phyloP scores from a whole-genome alignment of 1,140 invertebrate genomes.

The Bombus balteatus region DNA sequence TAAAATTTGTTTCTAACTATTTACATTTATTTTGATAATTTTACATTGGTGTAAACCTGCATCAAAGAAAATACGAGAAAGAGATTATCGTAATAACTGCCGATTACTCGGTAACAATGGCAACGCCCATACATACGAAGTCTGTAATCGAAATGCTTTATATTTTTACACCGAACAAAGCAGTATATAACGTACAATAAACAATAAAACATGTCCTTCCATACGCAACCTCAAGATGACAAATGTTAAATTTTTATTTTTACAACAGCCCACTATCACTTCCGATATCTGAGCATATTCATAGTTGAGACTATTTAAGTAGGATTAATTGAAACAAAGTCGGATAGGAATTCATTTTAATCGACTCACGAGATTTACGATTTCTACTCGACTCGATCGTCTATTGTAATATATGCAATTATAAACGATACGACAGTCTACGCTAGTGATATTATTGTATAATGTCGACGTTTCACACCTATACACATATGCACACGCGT shows the following conservation, averaged over 20 bases:
- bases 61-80: constrained; percentile 64
- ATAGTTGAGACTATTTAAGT: constrained; percentile 68
- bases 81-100: constrained; percentile 65
- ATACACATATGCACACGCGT: neutral
- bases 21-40: no score
- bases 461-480: constrained; percentile 46
- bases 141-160: constrained; percentile 80
- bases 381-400: constrained; percentile 68
- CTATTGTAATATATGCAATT: constrained; percentile 68
- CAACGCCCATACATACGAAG: constrained; percentile 66
- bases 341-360: constrained; percentile 67
- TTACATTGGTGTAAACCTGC: constrained; percentile 57
- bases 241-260: constrained; percentile 79
- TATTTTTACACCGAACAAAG: constrained; percentile 80
- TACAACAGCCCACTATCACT: constrained; percentile 72
- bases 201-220: constrained; percentile 80
- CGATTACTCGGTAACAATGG: constrained; percentile 69
- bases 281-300: constrained; percentile 70
- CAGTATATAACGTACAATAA: constrained; percentile 78
- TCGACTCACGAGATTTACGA: constrained; percentile 62
- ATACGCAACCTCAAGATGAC: constrained; percentile 79
- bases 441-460: constrained; percentile 64
- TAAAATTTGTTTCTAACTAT: neutral
- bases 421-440: constrained; percentile 56
- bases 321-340: constrained; percentile 61